Evolutionary conservation across 2,888 invertebrate species (phyloP).

Genomic region (Panzeria rudis): DNA sequence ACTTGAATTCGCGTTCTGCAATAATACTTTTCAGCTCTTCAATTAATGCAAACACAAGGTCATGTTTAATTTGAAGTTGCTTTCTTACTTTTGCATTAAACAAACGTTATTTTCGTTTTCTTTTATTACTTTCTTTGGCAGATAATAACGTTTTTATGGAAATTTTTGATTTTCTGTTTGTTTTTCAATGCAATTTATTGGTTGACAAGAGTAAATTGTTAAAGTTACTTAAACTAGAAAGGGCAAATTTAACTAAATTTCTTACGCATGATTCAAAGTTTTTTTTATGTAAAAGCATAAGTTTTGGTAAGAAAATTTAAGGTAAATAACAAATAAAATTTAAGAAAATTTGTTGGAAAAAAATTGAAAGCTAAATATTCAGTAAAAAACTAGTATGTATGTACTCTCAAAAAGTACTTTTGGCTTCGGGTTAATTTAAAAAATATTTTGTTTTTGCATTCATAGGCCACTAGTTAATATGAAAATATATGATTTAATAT

Average conservation of each 20-base stretch:
- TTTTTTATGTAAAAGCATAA: no score
- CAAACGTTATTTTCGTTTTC: slow-evolving; percentile 3
- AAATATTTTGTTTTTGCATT: no score
- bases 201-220: slow-evolving; percentile 6
- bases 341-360: no score
- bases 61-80: slow-evolving; percentile 28
- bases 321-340: no score
- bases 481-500: no score
- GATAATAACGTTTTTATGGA: slow-evolving; percentile 14
- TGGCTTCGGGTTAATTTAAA: no score
- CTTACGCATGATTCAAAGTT: background rate
- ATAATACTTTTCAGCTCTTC: slow-evolving; percentile 11
- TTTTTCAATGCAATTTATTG: slow-evolving; percentile 12
- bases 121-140: background rate
- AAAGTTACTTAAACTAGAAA: slow-evolving; percentile 5
- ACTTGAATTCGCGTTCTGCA: background rate
- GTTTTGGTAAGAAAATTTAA: no score
- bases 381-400: no score
- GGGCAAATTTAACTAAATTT: background rate
- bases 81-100: background rate
- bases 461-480: no score
- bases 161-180: slow-evolving; percentile 8
- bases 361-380: no score
- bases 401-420: no score
- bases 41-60: slow-evolving; percentile 58